phyloP scores from a whole-genome alignment of 2,113 vertebrate genomes.

The Dinomys branickii region DNA sequence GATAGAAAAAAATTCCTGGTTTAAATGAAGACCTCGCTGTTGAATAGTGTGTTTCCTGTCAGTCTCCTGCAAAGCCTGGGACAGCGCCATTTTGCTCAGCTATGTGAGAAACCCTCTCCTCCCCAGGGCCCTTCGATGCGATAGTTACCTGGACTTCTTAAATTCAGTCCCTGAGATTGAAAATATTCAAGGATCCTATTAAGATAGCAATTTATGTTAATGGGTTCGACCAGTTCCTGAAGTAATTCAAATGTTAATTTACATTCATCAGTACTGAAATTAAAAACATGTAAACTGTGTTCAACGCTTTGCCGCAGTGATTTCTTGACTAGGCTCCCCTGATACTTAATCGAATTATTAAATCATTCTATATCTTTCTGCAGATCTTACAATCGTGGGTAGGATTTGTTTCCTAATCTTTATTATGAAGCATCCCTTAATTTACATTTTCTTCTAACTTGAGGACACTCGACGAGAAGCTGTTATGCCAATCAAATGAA shows the following conservation, averaged over 20 bases:
- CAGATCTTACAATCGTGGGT: neutral
- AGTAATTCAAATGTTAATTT: conserved; percentile 27
- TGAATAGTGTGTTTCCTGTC: neutral
- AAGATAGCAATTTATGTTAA: neutral
- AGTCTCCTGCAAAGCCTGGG: neutral
- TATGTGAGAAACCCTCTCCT: neutral
- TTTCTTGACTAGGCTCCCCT: neutral
- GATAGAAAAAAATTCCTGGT: neutral
- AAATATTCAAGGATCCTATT: neutral
- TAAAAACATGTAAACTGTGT: conserved; percentile 9
- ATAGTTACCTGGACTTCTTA: neutral
- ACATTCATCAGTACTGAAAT: conserved; percentile 30
- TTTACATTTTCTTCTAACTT: conserved; percentile 34
- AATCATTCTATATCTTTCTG: neutral
- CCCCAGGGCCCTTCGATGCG: neutral
- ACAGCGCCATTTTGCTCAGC: neutral
- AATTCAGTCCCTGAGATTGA: neutral
- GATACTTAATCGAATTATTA: neutral
- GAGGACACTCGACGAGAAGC: neutral
- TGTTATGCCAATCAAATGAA: neutral
- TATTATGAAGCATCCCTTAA: neutral
- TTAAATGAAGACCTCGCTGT: neutral
- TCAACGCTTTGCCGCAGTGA: neutral
- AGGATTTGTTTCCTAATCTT: conserved; percentile 29
- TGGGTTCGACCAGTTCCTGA: conserved; percentile 9